Evolutionary conservation across 2,113 vertebrate genomes (phyloP), one percentile per base, ranked within the genome.

Genomic region (Maccullochella peelii): DNA sequence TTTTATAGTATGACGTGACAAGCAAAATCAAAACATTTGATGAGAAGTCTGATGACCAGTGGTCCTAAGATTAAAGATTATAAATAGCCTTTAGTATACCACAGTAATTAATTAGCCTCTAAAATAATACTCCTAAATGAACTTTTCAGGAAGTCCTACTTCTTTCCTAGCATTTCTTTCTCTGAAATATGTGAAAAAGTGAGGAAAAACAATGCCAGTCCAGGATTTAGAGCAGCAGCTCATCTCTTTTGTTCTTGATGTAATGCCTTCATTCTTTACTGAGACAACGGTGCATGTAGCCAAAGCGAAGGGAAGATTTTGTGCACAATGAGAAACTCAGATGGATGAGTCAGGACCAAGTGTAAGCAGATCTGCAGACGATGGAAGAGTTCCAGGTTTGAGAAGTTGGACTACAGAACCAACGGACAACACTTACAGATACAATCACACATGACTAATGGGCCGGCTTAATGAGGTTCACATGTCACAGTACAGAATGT

Each of bases 261-360:
- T 88, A 87, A 93, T 74, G 83, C 82, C 82, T 90, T 81, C 62
- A 71, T 88, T 86, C 80, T 85, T 85, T 63, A 86, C 61, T 21
- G 15, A 86, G 84, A 86, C 85, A 77, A 81, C 23, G 1, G 40
- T 11, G 40, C 73, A 30, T 71, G 69, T 8, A 77, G 81, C 80
- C 84, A 84, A 73, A 78, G 40, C 49, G 82, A 82, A 79, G 74
- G 63, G 70, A 82, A 67, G 76, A 76, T 55, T 82, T 52, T 54
- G 70, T 69, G 75, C 76, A 77, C 65, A 85, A 82, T 66, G 71
- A 79, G 63, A 89, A 85, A 84, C 49, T 82, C 73, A 76, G 77
- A 88, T 38, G 73, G 50, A 72, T 80, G 85, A 87, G 74, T 75
- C 36, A 65, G 59, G 76, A 67, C 50, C 20, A n/a, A 81, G 42